Evolutionary conservation across 2,797 vertebrate genomes (phyloP).

Genomic region (Phoeniculus purpureus): DNA sequence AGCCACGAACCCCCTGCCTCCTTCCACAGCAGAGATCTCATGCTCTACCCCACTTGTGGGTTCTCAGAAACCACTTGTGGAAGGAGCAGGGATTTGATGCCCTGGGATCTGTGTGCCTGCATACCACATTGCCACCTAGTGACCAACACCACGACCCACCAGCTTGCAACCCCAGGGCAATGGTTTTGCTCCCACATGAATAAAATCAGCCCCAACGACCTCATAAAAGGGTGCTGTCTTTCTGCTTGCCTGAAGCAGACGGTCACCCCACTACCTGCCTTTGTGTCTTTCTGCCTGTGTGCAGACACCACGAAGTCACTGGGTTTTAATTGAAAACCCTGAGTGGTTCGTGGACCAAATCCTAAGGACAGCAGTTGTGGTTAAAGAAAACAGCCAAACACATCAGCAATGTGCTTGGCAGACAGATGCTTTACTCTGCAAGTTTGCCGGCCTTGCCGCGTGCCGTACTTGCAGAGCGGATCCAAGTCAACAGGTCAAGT

Average conservation of each 20-base stretch:
- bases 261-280: neutral
- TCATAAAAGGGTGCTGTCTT: fast-evolving
- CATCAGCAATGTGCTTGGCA: fast-evolving
- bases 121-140: neutral
- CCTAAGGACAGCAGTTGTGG: neutral
- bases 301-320: neutral
- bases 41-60: neutral
- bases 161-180: neutral
- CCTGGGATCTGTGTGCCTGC: neutral
- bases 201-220: neutral
- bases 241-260: fast-evolving
- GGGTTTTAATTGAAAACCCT: neutral
- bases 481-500: neutral
- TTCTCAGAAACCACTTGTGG: neutral
- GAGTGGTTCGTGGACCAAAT: neutral
- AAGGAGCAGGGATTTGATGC: neutral
- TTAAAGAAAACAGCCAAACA: neutral
- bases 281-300: neutral
- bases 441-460: fast-evolving
- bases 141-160: neutral
- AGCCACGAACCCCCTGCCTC: neutral
- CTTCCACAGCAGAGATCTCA: neutral
- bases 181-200: neutral
- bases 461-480: neutral
- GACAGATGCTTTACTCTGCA: neutral